phyloP scores from a whole-genome alignment of 2,888 invertebrate genomes.

The Melolontha melolontha region DNA sequence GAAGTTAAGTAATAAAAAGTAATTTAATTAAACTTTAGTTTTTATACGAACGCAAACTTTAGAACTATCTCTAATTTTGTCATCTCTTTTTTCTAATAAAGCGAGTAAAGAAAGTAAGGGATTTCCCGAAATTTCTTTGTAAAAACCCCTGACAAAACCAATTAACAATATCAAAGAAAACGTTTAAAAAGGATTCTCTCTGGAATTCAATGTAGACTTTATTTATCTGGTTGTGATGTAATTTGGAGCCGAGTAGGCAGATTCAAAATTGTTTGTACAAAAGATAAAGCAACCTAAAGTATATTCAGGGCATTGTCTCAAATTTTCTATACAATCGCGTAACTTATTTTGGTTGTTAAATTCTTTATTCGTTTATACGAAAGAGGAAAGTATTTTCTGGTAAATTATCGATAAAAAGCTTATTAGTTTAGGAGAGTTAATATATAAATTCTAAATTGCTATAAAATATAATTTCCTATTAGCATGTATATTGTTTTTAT shows the following conservation, averaged over 20 bases:
- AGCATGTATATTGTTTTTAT: no score
- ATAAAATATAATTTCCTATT: no score
- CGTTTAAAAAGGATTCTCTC: conserved; percentile 9
- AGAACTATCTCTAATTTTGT: conserved; percentile 22
- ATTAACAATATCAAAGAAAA: conserved; percentile 6
- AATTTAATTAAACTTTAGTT: conserved; percentile 25
- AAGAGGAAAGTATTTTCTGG: no score
- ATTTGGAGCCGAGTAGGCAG: not conserved
- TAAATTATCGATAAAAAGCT: no score
- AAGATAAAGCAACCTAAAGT: no score
- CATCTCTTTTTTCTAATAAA: conserved; percentile 15
- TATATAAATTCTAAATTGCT: no score
- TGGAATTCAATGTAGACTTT: conserved; percentile 1
- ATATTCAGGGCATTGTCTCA: no score
- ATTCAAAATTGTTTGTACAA: not conserved
- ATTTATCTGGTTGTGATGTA: conserved; percentile 5
- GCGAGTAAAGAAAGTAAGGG: conserved; percentile 2
- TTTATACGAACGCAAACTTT: conserved; percentile 3
- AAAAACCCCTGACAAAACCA: conserved; percentile 8
- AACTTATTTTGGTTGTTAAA: no score
- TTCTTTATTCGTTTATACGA: no score
- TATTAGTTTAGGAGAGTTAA: no score
- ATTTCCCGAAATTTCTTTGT: conserved; percentile 22
- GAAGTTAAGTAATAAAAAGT: conserved; percentile 7
- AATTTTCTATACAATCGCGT: no score